Base-by-base conservation (phyloP, 2,113 vertebrate species). In the Scytalopus superciliaris region DNA sequence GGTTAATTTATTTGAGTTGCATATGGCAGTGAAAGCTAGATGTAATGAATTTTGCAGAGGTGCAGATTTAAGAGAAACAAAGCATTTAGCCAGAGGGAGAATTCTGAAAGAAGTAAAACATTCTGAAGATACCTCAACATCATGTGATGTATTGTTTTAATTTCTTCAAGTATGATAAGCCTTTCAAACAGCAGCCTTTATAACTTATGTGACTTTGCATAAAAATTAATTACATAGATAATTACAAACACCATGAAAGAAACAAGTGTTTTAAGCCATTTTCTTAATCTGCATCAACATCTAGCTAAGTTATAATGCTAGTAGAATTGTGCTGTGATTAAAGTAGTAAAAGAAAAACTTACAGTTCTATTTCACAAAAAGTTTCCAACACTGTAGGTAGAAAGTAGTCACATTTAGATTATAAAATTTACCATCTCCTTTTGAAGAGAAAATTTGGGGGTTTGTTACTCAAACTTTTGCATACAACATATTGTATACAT, bases 361-460 rank as follows among this genome's bases (percentile, higher is more conserved):
- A 67, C 8, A 60, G 7, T 64, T 31, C 3, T 42, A 69, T 60
- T 21, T 55, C 33, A 37, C 19, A 52, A 45, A 60, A 62, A 2
- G 3, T 35, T 76, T 13, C 25, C 8, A n/a, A 24, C 17, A 47
- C 3, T 9, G 2, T 3, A 40, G 4, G 2, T 2, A 72, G 9
- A 78, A 24, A 64, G 8, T 2, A 70, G 1, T 2, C 9, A 55
- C 10, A 30, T 10, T 64, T 24, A 44, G 2, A 76, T 23, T 5
- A 33, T 30, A 79, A 55, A 78, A 75, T 15, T 28, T 67, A 64
- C 10, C 8, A 59, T 12, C 6, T 27, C 8, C 7, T 33, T 44
- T 52, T 47, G 19, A 87, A 67, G 2, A n/a, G 2, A 45, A 55
- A 63, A 66, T 3, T 4, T 39, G 11, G 10, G 14, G 4, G 0